These are phyloP conservation scores for Oxytorus armatus DNA, from an alignment of 2,888 invertebrate genomes.

Conservation along the genomic window DNA sequence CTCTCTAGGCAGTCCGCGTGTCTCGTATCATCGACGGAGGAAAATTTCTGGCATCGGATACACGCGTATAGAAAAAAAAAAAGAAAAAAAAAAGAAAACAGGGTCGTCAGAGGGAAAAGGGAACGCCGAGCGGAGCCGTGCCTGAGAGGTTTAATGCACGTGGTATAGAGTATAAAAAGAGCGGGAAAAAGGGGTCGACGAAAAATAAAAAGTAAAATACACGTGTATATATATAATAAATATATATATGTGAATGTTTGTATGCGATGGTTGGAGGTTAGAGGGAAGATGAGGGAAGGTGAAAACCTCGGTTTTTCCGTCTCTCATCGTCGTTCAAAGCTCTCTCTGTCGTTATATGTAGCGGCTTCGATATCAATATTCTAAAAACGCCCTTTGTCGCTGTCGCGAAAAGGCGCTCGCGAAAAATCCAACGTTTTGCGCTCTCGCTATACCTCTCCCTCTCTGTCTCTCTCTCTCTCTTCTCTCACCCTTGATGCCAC, in stretches of 20 bases:
- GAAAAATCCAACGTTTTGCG: conserved; percentile 45
- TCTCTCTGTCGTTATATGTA: conserved; percentile 61
- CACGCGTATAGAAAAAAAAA: neutral
- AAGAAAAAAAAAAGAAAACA: conserved; percentile 3
- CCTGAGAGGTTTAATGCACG: conserved; percentile 47
- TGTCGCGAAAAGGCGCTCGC: conserved; percentile 79
- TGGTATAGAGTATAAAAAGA: conserved; percentile 39
- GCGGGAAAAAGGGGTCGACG: conserved; percentile 64
- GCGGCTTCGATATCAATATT: conserved; percentile 83
- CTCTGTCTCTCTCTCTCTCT: conserved; percentile 33
- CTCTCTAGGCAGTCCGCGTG: conserved; percentile 35
- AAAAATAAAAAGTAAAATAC: conserved; percentile 61
- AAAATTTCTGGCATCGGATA: conserved; percentile 38
- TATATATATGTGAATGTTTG: too few relatives aligned
- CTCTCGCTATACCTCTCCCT: conserved; percentile 18
- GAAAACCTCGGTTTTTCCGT: conserved; percentile 71
- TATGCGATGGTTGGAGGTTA: conserved; percentile 17
- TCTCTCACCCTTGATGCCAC: conserved; percentile 44
- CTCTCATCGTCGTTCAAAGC: conserved; percentile 73
- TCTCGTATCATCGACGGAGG: conserved; percentile 60
- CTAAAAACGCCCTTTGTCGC: conserved; percentile 83
- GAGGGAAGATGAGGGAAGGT: conserved; percentile 63
- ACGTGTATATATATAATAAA: conserved; percentile 29
- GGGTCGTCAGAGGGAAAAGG: conserved; percentile 25
- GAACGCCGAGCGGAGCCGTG: conserved; percentile 4